These are phyloP conservation scores for Gobio gobio DNA, from an alignment of 2,113 vertebrate genomes.

Conservation along the genomic window DNA sequence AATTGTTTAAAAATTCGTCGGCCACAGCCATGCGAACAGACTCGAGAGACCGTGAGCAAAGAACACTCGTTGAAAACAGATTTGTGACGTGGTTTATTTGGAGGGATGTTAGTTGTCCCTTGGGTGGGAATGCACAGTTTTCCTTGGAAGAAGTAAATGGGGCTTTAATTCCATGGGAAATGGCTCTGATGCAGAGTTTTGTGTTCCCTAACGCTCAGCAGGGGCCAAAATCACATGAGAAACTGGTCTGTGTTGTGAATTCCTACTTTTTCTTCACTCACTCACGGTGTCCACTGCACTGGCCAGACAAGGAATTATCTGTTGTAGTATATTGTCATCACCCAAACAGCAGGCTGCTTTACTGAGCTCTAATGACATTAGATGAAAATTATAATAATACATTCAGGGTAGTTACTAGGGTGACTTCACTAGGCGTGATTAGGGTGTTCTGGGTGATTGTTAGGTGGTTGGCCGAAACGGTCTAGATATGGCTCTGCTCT, in stretches of 20 bases:
- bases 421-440: not conserved
- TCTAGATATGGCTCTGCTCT: too few relatives aligned
- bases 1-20: not conserved
- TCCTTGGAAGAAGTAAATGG: conserved; percentile 36
- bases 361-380: too few relatives aligned
- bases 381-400: not conserved
- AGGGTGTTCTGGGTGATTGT: too few relatives aligned
- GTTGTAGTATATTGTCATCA: not conserved
- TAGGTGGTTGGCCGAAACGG: too few relatives aligned
- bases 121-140: conserved; percentile 42
- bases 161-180: conserved; percentile 64
- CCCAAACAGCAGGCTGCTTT: not conserved
- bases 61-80: conserved; percentile 32
- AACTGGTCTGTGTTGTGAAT: not conserved
- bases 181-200: conserved; percentile 1
- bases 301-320: too few relatives aligned
- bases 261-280: too few relatives aligned
- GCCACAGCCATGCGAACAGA: not conserved
- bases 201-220: conserved; percentile 32
- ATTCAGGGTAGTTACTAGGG: not conserved
- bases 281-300: not conserved
- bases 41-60: not conserved
- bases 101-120: conserved; percentile 38
- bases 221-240: not conserved
- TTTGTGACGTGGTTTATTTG: conserved; percentile 49